phyloP scores from a whole-genome alignment of 2,888 invertebrate species.

The Spatulosminthurus flaviceps region DNA sequence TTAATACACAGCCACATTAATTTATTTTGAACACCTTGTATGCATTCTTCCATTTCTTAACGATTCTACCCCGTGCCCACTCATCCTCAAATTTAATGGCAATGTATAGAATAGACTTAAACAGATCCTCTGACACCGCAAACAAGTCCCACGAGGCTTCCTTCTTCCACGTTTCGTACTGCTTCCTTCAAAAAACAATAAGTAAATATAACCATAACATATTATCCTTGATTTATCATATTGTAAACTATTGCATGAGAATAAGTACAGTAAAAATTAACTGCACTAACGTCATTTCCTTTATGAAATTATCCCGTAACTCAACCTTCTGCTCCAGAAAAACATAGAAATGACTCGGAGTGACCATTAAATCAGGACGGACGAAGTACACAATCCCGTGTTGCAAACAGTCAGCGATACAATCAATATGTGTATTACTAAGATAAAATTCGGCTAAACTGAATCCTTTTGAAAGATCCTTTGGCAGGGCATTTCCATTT shows the following conservation, averaged over 20 bases:
- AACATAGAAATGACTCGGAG: neutral
- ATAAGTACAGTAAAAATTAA: too few relatives aligned
- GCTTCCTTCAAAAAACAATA: neutral
- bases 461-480: neutral
- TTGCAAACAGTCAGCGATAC: neutral
- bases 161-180: neutral
- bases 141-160: neutral
- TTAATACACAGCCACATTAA: too few relatives aligned
- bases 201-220: neutral
- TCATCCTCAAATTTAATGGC: constrained; percentile 5
- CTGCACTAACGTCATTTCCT: neutral
- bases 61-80: neutral
- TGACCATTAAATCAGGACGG: neutral
- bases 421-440: neutral
- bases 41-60: neutral
- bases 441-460: neutral
- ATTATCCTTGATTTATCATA: too few relatives aligned
- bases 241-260: too few relatives aligned
- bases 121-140: neutral
- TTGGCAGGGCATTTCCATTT: neutral
- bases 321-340: neutral
- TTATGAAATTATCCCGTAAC: neutral
- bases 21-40: neutral
- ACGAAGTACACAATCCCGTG: neutral
- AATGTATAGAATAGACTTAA: neutral